Conservation (phyloP, 2,797 vertebrate species). For the Lithobates pipiens region DNA sequence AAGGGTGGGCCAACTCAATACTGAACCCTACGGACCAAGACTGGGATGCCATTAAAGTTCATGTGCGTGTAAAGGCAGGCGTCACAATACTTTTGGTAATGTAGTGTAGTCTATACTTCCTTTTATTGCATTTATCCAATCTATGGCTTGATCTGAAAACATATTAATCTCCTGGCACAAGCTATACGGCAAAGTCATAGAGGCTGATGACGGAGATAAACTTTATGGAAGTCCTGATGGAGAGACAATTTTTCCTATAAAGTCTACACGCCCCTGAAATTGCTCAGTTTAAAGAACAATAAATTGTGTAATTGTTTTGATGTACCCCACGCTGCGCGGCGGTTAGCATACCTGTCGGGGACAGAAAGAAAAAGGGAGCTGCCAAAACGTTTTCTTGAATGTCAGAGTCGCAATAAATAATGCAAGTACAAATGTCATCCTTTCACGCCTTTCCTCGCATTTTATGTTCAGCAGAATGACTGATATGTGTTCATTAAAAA, state of each 20-base stretch:
- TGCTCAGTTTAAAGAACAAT: not conserved
- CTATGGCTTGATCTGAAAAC: slow-evolving; percentile 4
- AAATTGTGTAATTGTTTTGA: slow-evolving; percentile 4
- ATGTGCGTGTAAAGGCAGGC: no score
- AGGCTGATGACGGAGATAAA: not conserved
- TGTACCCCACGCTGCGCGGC: not conserved
- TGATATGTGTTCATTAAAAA: not conserved
- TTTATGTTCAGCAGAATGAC: not conserved
- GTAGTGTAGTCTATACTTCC: not conserved
- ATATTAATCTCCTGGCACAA: not conserved
- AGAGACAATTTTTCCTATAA: no score
- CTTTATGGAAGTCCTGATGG: slow-evolving; percentile 9
- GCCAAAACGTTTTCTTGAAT: not conserved
- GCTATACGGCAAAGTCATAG: not conserved
- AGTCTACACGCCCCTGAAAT: not conserved
- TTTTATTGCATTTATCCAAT: not conserved
- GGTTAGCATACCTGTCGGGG: no score
- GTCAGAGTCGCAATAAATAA: not conserved
- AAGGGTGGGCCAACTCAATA: no score
- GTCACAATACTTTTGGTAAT: no score
- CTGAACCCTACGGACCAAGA: no score
- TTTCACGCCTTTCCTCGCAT: not conserved
- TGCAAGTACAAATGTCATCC: not conserved
- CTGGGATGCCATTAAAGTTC: no score
- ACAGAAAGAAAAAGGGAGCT: not conserved